Conservation (phyloP, 2,113 vertebrate genomes). For the Mastomys natalensis region DNA sequence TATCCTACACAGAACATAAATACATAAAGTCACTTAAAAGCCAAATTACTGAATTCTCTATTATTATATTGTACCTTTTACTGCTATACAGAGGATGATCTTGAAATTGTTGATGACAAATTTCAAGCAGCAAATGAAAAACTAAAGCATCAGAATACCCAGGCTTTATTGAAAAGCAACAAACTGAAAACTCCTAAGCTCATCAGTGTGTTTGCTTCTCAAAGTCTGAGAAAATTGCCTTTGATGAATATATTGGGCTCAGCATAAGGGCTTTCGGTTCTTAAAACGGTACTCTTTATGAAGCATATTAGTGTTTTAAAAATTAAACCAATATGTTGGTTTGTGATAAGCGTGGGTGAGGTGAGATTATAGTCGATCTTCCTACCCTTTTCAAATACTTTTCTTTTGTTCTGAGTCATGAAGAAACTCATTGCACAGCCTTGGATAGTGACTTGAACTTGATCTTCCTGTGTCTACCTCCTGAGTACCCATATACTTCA, state of each 20-base stretch:
- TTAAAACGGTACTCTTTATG: constrained; percentile 6
- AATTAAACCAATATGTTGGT: neutral
- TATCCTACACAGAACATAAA: constrained; percentile 67
- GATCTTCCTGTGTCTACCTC: neutral
- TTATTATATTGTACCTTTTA: constrained; percentile 83
- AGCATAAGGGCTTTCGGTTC: neutral
- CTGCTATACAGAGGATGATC: constrained; percentile 67
- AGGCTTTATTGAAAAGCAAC: constrained; percentile 77
- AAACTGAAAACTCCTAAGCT: constrained; percentile 74
- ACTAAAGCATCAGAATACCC: constrained; percentile 67
- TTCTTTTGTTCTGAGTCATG: neutral
- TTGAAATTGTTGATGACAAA: constrained; percentile 75
- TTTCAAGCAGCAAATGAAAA: constrained; percentile 80
- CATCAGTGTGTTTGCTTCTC: constrained; percentile 69
- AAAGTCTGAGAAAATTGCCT: constrained; percentile 54
- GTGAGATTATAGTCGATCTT: neutral
- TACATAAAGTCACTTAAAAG: constrained; percentile 76
- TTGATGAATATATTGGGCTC: neutral
- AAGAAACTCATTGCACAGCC: neutral
- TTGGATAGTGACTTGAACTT: neutral
- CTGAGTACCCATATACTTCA: neutral
- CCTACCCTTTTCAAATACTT: neutral
- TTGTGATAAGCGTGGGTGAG: neutral
- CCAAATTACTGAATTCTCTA: constrained; percentile 76
- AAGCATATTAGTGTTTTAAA: neutral